Evolutionary conservation across 2,888 invertebrate genomes (phyloP), one percentile per base, ranked within the genome.

Genomic region (Rapana venosa): DNA sequence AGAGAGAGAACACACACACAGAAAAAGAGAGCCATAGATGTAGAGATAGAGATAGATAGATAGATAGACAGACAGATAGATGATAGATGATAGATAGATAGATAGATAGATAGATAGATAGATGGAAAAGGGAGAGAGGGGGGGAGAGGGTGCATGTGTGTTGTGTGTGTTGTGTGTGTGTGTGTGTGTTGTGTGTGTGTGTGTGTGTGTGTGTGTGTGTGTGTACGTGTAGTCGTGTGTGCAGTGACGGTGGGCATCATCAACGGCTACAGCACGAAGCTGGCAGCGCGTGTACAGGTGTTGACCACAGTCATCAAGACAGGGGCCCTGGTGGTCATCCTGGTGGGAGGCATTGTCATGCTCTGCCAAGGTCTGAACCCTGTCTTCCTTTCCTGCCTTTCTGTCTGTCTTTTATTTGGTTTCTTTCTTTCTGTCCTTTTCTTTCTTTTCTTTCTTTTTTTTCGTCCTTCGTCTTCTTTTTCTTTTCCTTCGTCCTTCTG

Each of bases 281-380:
- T 99, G 96, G 99, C 99, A 30, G 99, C 99, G 91, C 98, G 98
- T 94, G 98, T 99, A 89, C 99, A 99, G 97, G 99, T 99, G 96
- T 97, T 98, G 93, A 99, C 99, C 96, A 99, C 99, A 56, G 98
- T 98, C 89, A 98, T 98, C 91, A 99, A 99, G 96, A 97, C 99
- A 92, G 97, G 98, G 90, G 98, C 99, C 88, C 98, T 99, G 92
- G 97, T 98, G 89, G 98, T 99, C 94, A 98, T 99, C 92, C 98
- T 99, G 94, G 97, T 97, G 94, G 99, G 98, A 91, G 99, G 99
- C 93, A 97, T 98, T 92, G 98, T 98, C 97, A 98, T 98, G 96
- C 97, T 99, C 92, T 97, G 97, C 95, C 97, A 98, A 97, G 98
- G 98, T 97, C 97, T 97, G 1, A 13, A 20, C n/a, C 47, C 35